Conservation (phyloP, 2,888 invertebrate species). For the Troides oblongomaculatus region DNA sequence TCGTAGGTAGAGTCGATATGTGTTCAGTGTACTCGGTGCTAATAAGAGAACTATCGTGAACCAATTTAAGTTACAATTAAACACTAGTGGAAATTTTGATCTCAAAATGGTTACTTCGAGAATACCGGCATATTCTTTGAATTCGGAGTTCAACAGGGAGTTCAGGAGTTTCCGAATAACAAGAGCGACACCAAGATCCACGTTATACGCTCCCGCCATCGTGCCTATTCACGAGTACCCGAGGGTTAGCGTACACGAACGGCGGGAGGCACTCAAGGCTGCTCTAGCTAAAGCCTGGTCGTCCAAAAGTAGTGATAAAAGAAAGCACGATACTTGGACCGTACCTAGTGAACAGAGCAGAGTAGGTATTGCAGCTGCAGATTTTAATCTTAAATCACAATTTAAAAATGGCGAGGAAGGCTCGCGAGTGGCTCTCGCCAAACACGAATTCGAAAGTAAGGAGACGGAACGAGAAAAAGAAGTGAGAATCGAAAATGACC, state of each 20-base stretch:
- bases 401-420: slow-evolving; percentile 58
- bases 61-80: slow-evolving; percentile 46
- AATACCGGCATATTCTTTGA: slow-evolving; percentile 82
- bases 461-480: slow-evolving; percentile 62
- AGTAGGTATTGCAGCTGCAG: slow-evolving; percentile 59
- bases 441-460: slow-evolving; percentile 72
- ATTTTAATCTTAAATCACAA: slow-evolving; percentile 59
- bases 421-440: slow-evolving; percentile 67
- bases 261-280: slow-evolving; percentile 75
- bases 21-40: slow-evolving; percentile 72
- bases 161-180: slow-evolving; percentile 80
- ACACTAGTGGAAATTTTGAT: slow-evolving; percentile 71
- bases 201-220: slow-evolving; percentile 76
- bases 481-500: slow-evolving; percentile 56
- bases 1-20: slow-evolving; percentile 77
- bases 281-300: slow-evolving; percentile 76
- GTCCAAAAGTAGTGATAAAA: slow-evolving; percentile 68
- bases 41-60: slow-evolving; percentile 63
- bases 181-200: slow-evolving; percentile 73
- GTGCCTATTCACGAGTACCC: slow-evolving; percentile 82
- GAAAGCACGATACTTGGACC: slow-evolving; percentile 73
- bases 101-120: slow-evolving; percentile 83
- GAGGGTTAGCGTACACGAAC: slow-evolving; percentile 78
- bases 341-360: slow-evolving; percentile 65
- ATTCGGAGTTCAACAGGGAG: slow-evolving; percentile 82